A percentile compares a stretch with the other conserved stretches of the same genome.
Conservation (phyloP, 2,888 invertebrate species). For the Torymus auratus region DNA sequence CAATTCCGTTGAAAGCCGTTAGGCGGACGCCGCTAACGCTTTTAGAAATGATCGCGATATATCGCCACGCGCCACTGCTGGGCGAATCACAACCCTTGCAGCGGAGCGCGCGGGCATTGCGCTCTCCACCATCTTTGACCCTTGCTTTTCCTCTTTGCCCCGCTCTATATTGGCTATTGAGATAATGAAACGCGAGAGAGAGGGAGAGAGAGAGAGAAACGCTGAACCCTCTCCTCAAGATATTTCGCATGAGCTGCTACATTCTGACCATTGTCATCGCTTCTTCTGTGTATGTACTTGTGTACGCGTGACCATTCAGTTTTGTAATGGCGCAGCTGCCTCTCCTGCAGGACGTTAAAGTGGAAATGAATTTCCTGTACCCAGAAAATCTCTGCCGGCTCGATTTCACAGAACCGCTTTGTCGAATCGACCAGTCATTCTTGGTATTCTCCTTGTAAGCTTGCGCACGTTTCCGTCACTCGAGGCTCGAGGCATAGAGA, state of each 20-base stretch:
- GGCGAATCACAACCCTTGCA: neutral
- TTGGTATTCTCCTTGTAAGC: neutral
- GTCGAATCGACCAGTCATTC: slow-evolving; percentile 18
- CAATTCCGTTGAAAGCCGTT: slow-evolving; percentile 53
- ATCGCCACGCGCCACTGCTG: neutral
- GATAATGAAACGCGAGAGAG: slow-evolving; percentile 43
- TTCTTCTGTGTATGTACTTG: too few species aligned
- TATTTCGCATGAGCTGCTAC: neutral
- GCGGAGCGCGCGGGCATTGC: too few species aligned
- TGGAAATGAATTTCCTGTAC: slow-evolving; percentile 48
- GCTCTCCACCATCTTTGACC: neutral
- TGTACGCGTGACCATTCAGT: too few species aligned
- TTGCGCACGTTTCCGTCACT: too few species aligned
- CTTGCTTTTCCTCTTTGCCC: neutral
- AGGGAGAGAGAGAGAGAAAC: neutral
- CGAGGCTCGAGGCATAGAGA: neutral
- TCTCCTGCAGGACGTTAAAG: slow-evolving; percentile 9
- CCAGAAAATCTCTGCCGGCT: slow-evolving; percentile 32
- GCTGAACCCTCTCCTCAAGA: neutral
- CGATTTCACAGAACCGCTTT: slow-evolving; percentile 11
- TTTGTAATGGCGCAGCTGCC: too few species aligned
- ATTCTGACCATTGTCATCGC: too few species aligned
- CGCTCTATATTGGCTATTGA: slow-evolving; percentile 26
- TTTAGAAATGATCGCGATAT: slow-evolving; percentile 46
- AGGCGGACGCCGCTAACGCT: slow-evolving; percentile 26